Evolutionary conservation across 1,140 invertebrate species (phyloP).

Genomic region (Platorchestia sp.): DNA sequence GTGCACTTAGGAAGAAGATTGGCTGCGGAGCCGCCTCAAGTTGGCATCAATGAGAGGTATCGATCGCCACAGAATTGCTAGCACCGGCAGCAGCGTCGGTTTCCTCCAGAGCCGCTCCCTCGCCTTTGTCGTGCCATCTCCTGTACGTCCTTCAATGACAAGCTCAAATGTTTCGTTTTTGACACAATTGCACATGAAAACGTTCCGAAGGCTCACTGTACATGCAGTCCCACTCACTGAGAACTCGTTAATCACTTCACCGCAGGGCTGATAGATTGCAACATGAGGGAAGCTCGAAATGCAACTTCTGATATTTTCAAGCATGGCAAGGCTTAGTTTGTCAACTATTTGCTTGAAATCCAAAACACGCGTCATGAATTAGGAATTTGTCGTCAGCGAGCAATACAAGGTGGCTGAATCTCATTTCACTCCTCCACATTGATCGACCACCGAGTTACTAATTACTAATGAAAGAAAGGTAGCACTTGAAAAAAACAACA

Average conservation of each 20-base stretch:
- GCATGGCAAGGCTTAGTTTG: background rate
- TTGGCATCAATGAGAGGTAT: constrained; percentile 42
- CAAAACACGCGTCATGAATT: too few relatives aligned
- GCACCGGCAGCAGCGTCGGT: constrained; percentile 25
- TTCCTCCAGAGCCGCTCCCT: background rate
- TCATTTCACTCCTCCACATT: background rate
- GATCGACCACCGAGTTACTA: background rate
- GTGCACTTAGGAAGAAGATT: constrained; percentile 23
- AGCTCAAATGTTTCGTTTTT: background rate
- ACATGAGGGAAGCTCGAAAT: background rate
- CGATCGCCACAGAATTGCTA: constrained; percentile 38
- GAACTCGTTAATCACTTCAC: background rate
- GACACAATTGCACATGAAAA: background rate
- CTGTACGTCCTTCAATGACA: background rate
- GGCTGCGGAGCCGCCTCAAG: background rate
- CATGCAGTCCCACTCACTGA: background rate
- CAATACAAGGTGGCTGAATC: background rate
- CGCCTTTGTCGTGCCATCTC: background rate
- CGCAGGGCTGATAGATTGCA: background rate
- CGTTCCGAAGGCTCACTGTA: background rate
- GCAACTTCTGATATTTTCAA: too few relatives aligned
- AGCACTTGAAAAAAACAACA: background rate
- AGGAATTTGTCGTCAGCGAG: background rate
- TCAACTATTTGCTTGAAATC: too few relatives aligned
- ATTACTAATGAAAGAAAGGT: background rate